Conservation (phyloP, 2,113 vertebrate species). For the Lepidothrix coronata region DNA sequence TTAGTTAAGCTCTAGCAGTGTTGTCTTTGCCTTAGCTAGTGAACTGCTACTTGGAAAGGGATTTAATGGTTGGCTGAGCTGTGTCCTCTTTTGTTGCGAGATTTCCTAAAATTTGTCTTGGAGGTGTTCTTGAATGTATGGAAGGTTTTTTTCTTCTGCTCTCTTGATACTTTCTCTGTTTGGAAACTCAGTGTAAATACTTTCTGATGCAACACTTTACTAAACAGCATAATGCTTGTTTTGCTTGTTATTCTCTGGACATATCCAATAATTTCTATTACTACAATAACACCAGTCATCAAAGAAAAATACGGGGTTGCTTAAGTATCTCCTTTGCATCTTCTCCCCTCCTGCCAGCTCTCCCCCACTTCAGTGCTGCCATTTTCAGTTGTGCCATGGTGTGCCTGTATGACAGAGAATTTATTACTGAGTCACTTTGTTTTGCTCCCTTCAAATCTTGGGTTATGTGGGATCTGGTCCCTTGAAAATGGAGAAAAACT, state of each 20-base stretch:
- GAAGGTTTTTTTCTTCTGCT: not conserved
- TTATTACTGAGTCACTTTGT: slow-evolving; percentile 27
- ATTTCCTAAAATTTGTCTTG: not conserved
- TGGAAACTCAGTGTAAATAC: slow-evolving; percentile 15
- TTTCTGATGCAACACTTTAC: slow-evolving; percentile 17
- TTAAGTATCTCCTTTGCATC: slow-evolving; percentile 24
- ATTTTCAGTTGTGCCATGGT: not conserved
- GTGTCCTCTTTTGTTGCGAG: not conserved
- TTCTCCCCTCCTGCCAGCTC: not conserved
- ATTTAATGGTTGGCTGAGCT: not conserved
- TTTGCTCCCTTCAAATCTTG: not conserved
- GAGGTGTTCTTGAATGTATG: not conserved
- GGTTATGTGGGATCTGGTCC: not conserved
- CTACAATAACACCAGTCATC: not conserved
- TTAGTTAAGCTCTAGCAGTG: not conserved
- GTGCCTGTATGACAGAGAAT: not conserved
- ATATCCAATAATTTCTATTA: not conserved
- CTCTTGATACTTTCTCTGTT: not conserved
- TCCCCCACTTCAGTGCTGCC: not conserved
- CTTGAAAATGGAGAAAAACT: not conserved
- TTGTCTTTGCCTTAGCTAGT: not conserved
- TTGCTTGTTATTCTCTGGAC: not conserved
- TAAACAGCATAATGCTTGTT: not conserved
- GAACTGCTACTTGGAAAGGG: not conserved
- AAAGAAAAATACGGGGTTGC: not conserved